Base-by-base conservation (phyloP, 2,113 vertebrate genomes). In the Sialia sialis region DNA sequence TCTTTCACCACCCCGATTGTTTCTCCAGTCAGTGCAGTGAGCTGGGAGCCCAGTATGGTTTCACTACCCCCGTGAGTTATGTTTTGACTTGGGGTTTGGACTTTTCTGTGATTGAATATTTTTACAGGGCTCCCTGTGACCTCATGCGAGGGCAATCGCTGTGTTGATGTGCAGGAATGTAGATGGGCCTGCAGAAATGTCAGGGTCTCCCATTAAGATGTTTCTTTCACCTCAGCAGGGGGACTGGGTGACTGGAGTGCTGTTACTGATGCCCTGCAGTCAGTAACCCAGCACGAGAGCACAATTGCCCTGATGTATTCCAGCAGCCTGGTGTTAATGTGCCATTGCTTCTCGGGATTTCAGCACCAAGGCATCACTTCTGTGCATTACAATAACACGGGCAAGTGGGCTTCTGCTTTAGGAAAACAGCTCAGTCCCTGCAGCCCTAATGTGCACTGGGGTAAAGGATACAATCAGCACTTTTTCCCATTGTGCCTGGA, bases 121-220 rank as follows among this genome's bases (percentile, higher is more conserved):
- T 96, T 94, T 69, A 64, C 51, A 44, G 2, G 8, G 84, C 84
- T 90, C 48, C 81, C 73, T 73, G 75, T 87, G 96, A 85, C 91
- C 91, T 95, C 93, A 73, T 51, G 63, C 82, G 39, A 73, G 75
- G 84, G 82, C 89, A 91, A 73, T 76, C 46, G 6, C 84, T 77
- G 87, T 85, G 96, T 67, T 95, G 95, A 93, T 77, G 52, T 55
- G 75, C 55, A 95, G 93, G 95, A 93, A 94, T 96, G 94, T 77
- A n/a, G 94, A 94, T 89, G 84, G 89, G 74, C 55, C 89, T 93
- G 89, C 91, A 91, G 75, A 90, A 93, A 87, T 46, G 70, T 91
- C 96, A 91, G 87, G 78, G 78, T 85, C 78, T 94, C 74, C 94
- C 94, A 90, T 96, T 95, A 93, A 95, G 93, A 90, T n/a, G 70